These are phyloP conservation scores for Emesis castigata DNA, from an alignment of 2,888 invertebrate species.

Conservation along the genomic window DNA sequence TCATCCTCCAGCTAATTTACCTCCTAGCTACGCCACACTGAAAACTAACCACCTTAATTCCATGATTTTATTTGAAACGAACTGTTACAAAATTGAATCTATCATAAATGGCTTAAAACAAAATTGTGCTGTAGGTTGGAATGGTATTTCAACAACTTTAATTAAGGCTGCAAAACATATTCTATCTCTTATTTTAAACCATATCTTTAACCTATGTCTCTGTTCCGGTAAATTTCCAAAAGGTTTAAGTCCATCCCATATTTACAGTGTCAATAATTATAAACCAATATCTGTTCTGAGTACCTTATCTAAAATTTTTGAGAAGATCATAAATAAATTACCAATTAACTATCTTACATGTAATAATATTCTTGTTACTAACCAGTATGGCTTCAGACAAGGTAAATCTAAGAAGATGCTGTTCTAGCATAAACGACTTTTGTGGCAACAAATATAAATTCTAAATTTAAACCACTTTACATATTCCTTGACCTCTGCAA, in stretches of 20 bases:
- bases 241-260: not conserved
- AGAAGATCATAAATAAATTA: not conserved
- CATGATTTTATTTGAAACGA: not conserved
- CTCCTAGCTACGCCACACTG: not conserved
- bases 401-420: no score
- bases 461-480: no score
- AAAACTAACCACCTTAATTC: not conserved
- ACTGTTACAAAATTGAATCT: not conserved
- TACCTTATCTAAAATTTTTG: not conserved
- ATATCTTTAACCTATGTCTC: no score
- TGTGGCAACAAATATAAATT: no score
- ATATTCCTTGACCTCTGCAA: no score
- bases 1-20: not conserved
- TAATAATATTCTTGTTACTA: not conserved
- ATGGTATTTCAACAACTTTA: not conserved
- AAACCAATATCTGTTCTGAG: not conserved
- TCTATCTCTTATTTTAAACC: not conserved
- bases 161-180: not conserved
- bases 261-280: not conserved
- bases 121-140: no score
- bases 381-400: no score
- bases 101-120: not conserved
- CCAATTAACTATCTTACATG: not conserved
- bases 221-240: not conserved
- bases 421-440: no score